phyloP scores from a whole-genome alignment of 2,888 invertebrate species.

The Tetropium fuscum region DNA sequence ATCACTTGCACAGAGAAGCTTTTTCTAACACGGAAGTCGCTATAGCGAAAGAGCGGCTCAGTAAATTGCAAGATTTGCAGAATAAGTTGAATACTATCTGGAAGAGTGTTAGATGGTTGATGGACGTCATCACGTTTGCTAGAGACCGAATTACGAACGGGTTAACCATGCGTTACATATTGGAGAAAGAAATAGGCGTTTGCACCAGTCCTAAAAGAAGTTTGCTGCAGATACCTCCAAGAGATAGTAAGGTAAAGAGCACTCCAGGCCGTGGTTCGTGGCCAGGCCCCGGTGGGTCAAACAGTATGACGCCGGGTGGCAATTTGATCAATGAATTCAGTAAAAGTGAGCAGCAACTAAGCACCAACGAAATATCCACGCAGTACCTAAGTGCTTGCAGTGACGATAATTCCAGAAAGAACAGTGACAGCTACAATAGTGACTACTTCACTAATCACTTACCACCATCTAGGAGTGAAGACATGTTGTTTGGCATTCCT shows the following conservation, averaged over 20 bases:
- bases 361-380: slow-evolving; percentile 70
- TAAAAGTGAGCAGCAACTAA: slow-evolving; percentile 84
- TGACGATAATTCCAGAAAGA: slow-evolving; percentile 61
- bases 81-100: slow-evolving; percentile 88
- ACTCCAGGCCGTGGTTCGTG: slow-evolving; percentile 86
- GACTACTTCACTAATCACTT: slow-evolving; percentile 67
- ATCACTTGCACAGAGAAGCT: slow-evolving; percentile 94
- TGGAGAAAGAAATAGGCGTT: slow-evolving; percentile 61
- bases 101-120: slow-evolving; percentile 96
- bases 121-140: slow-evolving; percentile 95
- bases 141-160: slow-evolving; percentile 76
- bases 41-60: slow-evolving; percentile 86
- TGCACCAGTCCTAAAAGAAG: slow-evolving; percentile 67
- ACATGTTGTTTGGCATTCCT: slow-evolving; percentile 71
- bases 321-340: slow-evolving; percentile 74
- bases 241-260: slow-evolving; percentile 81
- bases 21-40: slow-evolving; percentile 91
- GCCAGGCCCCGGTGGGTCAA: slow-evolving; percentile 81
- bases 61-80: slow-evolving; percentile 87
- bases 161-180: slow-evolving; percentile 64
- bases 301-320: slow-evolving; percentile 66
- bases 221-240: slow-evolving; percentile 76
- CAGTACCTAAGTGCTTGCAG: slow-evolving; percentile 70
- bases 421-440: slow-evolving; percentile 60
- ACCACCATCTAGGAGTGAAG: slow-evolving; percentile 85